These are phyloP conservation scores for Amazona guildingii DNA, from an alignment of 2,113 vertebrate genomes.

Conservation along the genomic window DNA sequence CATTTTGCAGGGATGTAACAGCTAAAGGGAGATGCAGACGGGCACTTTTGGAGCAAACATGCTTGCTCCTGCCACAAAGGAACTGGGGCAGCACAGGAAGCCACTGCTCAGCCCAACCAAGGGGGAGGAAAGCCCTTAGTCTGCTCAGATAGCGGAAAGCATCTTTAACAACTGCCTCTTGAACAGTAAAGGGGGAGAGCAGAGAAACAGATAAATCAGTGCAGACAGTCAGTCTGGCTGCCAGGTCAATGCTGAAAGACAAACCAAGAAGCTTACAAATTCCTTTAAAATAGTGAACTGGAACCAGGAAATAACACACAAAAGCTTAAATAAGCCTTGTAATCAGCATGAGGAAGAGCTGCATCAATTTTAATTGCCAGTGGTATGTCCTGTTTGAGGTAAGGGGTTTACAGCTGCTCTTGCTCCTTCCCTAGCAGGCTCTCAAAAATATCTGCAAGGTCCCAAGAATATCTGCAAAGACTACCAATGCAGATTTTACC, in stretches of 20 bases:
- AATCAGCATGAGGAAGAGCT: background rate
- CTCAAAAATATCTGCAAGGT: background rate
- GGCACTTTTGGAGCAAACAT: background rate
- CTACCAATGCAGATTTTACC: background rate
- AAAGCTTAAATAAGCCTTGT: background rate
- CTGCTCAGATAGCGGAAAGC: background rate
- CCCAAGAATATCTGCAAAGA: background rate
- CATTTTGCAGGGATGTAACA: background rate
- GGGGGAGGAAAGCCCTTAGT: background rate
- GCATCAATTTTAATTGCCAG: background rate
- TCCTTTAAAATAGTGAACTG: background rate
- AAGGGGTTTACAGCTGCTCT: background rate
- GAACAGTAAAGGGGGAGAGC: background rate
- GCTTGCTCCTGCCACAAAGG: background rate
- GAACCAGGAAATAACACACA: background rate
- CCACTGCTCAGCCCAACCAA: background rate
- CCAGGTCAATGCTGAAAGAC: background rate
- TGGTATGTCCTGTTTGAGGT: background rate
- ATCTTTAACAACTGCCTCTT: background rate
- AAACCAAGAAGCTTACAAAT: background rate
- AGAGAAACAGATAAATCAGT: background rate
- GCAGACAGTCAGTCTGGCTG: background rate
- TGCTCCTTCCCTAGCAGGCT: background rate
- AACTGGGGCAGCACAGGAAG: background rate
- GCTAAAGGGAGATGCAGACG: fast-evolving